Evolutionary conservation across 2,113 vertebrate genomes (phyloP), one percentile per base, ranked within the genome.

Genomic region (Clupea harengus): DNA sequence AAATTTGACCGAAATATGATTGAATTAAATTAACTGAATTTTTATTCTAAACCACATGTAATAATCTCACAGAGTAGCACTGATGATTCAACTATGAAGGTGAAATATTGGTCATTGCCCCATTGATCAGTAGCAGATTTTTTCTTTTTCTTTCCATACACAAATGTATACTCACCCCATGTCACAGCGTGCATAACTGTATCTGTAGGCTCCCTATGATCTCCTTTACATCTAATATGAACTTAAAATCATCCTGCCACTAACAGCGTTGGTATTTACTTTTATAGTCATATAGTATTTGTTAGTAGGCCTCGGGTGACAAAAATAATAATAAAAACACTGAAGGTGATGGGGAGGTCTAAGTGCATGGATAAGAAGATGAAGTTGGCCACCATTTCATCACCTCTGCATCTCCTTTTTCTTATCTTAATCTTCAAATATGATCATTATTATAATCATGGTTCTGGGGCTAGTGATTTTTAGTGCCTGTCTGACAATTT

Each of bases 281-380:
- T 39, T 20, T n/a, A 54, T 54, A n/a, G 4, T n/a, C 60, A 78
- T 67, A 11, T 10, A n/a, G n/a, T n/a, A 67, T 67, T 25, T 67
- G n/a, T 25, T 2, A 28, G 6, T 28, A 22, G 20, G 20, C 20
- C 54, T 60, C 17, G 17, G 54, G 20, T n/a, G n/a, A 39, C 39
- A 39, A 39, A 39, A 39, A 39, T 39, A 39, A 39, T 39, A 39
- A 93, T 91, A 92, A 88, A 82, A 91, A 94, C 91, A 93, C 92
- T 90, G 91, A 82, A 44, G 25, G 4, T 25, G 18, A 81, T n/a
- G 57, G 67, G 81, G 32, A 82, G 81, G 81, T 87, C 67, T 83
- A 93, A 91, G 93, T 92, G 90, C 88, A 54, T 80, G 15, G 28
- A 67, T 83, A 88, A 87, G 32, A 17, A 72, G 88, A 89, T 75